These are phyloP conservation scores for Gnathonemus longibarbis DNA, from an alignment of 2,113 vertebrate species.

Conservation along the genomic window DNA sequence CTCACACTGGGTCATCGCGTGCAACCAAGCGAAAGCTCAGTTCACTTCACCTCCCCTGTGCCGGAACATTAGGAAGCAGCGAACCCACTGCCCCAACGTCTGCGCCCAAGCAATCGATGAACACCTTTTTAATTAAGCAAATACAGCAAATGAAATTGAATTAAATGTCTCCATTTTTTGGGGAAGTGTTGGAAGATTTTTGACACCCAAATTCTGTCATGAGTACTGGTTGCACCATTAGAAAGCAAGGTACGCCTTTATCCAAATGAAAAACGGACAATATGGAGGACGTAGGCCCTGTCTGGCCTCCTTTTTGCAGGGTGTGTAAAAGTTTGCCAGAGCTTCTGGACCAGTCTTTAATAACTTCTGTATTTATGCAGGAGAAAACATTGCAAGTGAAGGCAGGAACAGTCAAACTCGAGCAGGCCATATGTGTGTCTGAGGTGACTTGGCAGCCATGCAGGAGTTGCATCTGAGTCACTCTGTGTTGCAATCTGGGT, in stretches of 20 bases:
- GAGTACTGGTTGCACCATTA: neutral
- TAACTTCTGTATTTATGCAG: neutral
- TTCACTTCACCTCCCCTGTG: neutral
- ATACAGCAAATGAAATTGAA: neutral
- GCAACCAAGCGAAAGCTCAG: neutral
- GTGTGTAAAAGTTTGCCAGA: neutral
- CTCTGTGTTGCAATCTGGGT: neutral
- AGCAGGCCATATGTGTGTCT: neutral
- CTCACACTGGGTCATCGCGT: neutral
- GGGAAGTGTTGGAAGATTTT: neutral
- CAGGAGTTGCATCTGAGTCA: neutral
- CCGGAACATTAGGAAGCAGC: neutral
- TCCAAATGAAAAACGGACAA: neutral
- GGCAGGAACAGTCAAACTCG: neutral
- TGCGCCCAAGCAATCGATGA: too few relatives aligned
- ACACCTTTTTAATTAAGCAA: neutral
- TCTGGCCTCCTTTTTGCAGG: neutral
- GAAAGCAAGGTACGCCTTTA: neutral
- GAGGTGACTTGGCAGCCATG: neutral
- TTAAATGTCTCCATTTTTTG: neutral
- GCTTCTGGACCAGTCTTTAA: neutral
- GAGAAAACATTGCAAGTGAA: neutral
- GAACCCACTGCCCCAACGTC: neutral
- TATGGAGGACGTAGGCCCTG: neutral
- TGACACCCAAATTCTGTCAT: neutral